Percentiles rank a stretch among this genome's conserved stretches.
phyloP scores from a whole-genome alignment of 2,888 invertebrate genomes.

The Drosophila nr. fundita region DNA sequence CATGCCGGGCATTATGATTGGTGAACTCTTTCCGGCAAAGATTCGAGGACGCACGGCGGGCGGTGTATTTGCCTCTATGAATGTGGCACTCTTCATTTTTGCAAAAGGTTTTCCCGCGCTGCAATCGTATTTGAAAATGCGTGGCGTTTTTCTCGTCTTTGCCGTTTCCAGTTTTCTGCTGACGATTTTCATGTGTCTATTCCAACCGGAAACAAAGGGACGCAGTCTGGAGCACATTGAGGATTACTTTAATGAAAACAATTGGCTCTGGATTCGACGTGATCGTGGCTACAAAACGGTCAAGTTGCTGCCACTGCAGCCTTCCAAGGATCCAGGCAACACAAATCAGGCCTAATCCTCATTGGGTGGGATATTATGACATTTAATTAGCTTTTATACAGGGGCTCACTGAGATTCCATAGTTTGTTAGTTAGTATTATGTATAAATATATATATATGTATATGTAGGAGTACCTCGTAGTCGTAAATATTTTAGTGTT shows the following conservation, averaged over 20 bases:
- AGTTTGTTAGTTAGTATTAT: constrained; percentile 46
- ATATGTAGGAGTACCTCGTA: constrained; percentile 32
- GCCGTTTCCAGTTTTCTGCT: constrained; percentile 88
- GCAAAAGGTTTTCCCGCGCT: constrained; percentile 90
- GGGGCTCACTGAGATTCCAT: constrained; percentile 47
- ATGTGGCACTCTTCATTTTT: constrained; percentile 88
- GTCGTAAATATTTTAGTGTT: constrained; percentile 35
- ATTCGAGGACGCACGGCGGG: constrained; percentile 91
- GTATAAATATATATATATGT: constrained; percentile 7
- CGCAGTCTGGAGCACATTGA: constrained; percentile 90
- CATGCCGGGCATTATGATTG: constrained; percentile 91
- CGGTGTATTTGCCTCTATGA: constrained; percentile 90
- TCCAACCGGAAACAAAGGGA: constrained; percentile 91
- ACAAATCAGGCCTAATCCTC: constrained; percentile 34
- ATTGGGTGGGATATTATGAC: background rate
- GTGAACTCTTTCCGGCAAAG: constrained; percentile 90
- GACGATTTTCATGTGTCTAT: constrained; percentile 88
- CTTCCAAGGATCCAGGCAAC: constrained; percentile 25
- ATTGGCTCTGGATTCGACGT: constrained; percentile 87
- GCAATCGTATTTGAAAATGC: constrained; percentile 87
- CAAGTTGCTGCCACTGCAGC: constrained; percentile 51
- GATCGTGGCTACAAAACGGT: constrained; percentile 80
- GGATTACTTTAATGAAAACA: constrained; percentile 90
- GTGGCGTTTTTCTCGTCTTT: constrained; percentile 90
- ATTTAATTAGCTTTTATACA: constrained; percentile 40